Conservation (phyloP, 2,797 vertebrate genomes). For the Lithobates sylvaticus region DNA sequence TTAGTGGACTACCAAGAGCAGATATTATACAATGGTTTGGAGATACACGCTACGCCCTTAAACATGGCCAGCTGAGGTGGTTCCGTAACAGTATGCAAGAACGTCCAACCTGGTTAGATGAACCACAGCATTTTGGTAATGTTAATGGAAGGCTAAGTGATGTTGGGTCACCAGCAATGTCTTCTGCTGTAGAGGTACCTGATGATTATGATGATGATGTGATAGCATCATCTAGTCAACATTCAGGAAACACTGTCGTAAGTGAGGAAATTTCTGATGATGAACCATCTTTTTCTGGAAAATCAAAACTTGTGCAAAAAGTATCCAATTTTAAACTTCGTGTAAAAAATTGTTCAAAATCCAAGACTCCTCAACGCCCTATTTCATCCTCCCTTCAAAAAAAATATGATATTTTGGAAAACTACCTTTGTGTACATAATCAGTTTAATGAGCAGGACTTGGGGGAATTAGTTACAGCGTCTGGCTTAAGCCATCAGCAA, state of each 20-base stretch:
- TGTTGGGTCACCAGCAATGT: background rate
- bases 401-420: slow-evolving; percentile 78
- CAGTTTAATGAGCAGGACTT: slow-evolving; percentile 83
- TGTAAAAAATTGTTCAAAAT: background rate
- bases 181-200: background rate
- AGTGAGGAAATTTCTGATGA: slow-evolving; percentile 13
- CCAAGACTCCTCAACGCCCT: slow-evolving; percentile 36
- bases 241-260: background rate
- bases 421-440: slow-evolving; percentile 77
- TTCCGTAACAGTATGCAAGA: slow-evolving; percentile 80
- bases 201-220: slow-evolving; percentile 56
- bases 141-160: slow-evolving; percentile 43
- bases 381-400: slow-evolving; percentile 54
- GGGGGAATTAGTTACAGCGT: slow-evolving; percentile 83
- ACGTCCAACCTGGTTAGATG: slow-evolving; percentile 58
- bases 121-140: slow-evolving; percentile 23
- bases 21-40: slow-evolving; percentile 95
- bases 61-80: slow-evolving; percentile 91
- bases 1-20: slow-evolving; percentile 86
- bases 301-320: background rate
- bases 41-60: slow-evolving; percentile 91
- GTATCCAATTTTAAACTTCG: background rate
- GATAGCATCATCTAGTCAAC: background rate
- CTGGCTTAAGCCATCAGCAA: slow-evolving; percentile 86
- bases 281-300: slow-evolving; percentile 4